Conservation (phyloP, 2,113 vertebrate species). For the Eidolon helvum region DNA sequence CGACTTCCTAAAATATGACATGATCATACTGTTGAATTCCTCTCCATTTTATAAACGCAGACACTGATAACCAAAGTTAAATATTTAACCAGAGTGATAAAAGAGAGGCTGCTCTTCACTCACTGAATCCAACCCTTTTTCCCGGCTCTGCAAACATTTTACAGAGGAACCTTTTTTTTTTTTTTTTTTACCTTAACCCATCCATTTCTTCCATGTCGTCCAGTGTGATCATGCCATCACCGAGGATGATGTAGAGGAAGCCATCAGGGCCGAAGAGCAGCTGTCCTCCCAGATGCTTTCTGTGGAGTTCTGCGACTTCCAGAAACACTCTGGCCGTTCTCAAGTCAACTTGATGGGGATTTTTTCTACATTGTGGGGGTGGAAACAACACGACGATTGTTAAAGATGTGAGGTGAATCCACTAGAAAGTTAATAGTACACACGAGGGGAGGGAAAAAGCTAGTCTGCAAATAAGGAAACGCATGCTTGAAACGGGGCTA, state of each 20-base stretch:
- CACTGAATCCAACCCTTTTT: not conserved
- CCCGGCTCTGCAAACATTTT: not conserved
- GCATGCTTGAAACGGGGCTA: not conserved
- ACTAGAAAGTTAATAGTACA: not conserved
- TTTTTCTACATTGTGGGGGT: slow-evolving; percentile 87
- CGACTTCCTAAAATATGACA: not conserved
- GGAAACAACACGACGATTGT: not conserved
- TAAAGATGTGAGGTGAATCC: not conserved
- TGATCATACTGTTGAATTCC: not conserved
- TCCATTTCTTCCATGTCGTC: slow-evolving; percentile 99
- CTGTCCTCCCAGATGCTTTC: slow-evolving; percentile 97
- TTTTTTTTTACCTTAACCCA: slow-evolving; percentile 91
- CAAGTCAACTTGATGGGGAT: slow-evolving; percentile 94
- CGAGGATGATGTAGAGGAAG: slow-evolving; percentile 94
- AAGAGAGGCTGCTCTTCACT: not conserved
- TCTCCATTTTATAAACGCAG: not conserved
- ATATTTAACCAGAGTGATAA: not conserved
- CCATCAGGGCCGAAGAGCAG: slow-evolving; percentile 94
- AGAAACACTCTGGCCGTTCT: slow-evolving; percentile 93
- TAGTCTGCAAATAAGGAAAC: not conserved
- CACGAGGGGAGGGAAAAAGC: not conserved
- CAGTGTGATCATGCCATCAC: slow-evolving; percentile 98
- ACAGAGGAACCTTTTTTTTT: not conserved
- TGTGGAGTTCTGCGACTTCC: slow-evolving; percentile 97
- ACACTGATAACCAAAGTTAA: not conserved